Evolutionary conservation across 2,888 invertebrate genomes (phyloP).

Genomic region (Epinotia ramella): DNA sequence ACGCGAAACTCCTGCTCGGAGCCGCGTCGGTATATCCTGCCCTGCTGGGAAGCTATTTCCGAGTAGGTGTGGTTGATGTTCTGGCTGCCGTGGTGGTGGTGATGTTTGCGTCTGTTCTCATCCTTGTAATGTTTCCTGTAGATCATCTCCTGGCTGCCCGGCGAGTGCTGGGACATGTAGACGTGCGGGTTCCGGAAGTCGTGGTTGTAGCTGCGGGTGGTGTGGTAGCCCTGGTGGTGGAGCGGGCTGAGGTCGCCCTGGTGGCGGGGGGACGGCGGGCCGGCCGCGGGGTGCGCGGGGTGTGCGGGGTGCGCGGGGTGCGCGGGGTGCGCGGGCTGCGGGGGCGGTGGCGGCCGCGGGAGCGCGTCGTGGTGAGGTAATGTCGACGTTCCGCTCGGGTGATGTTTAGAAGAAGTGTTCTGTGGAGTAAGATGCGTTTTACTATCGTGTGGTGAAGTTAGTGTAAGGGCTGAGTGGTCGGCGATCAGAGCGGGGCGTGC

Average conservation of each 20-base stretch:
- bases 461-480: background rate
- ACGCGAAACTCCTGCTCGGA: conserved; percentile 85
- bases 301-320: conserved; percentile 77
- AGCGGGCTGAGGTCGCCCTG: conserved; percentile 78
- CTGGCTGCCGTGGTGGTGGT: conserved; percentile 84
- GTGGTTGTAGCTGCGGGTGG: conserved; percentile 79
- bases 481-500: no score
- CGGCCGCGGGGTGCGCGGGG: no score
- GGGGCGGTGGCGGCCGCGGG: conserved; percentile 73
- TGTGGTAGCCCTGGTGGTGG: conserved; percentile 78
- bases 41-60: conserved; percentile 86
- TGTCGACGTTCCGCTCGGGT: conserved; percentile 87
- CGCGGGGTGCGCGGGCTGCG: conserved; percentile 84
- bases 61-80: conserved; percentile 91
- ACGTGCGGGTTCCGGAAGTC: conserved; percentile 81
- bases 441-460: background rate
- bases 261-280: conserved; percentile 80
- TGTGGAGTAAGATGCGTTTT: conserved; percentile 70
- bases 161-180: conserved; percentile 80
- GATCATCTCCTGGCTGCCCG: conserved; percentile 79
- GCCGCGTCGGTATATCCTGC: conserved; percentile 80
- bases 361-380: conserved; percentile 87
- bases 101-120: conserved; percentile 76
- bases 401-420: conserved; percentile 95
- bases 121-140: conserved; percentile 80